These are phyloP conservation scores for Oreochromis mossambicus DNA, from an alignment of 2,797 vertebrate species.

Conservation along the genomic window DNA sequence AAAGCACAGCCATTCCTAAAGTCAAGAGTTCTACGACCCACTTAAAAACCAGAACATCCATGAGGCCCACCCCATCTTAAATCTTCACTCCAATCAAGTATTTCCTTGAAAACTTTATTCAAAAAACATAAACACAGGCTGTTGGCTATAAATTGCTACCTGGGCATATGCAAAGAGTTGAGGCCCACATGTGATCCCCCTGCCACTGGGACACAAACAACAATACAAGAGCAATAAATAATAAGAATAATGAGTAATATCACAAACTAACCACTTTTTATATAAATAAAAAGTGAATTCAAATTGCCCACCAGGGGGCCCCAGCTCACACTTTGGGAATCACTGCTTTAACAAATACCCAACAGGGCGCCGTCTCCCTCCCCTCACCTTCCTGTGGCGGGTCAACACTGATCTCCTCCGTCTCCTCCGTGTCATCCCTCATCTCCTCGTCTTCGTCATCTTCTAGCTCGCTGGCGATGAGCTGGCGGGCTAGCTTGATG, in stretches of 20 bases:
- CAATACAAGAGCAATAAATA: background rate
- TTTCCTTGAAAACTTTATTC: background rate
- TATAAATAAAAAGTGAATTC: rapidly evolving
- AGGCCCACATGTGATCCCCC: no score
- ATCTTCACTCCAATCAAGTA: background rate
- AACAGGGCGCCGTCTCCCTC: background rate
- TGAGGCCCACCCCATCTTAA: background rate
- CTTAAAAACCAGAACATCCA: background rate
- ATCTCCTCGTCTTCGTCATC: conserved; percentile 86
- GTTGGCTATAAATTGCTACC: background rate
- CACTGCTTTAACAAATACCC: background rate
- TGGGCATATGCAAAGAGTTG: background rate
- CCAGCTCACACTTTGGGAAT: background rate
- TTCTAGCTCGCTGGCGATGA: conserved; percentile 91
- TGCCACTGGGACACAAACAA: no score
- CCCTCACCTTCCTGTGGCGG: conserved; percentile 76
- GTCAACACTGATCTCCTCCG: conserved; percentile 84
- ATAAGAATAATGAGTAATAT: background rate
- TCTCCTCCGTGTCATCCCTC: conserved; percentile 78
- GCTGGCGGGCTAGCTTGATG: conserved; percentile 93
- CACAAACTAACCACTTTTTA: background rate
- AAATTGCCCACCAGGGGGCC: background rate
- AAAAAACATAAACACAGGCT: background rate
- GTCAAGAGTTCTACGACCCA: background rate
- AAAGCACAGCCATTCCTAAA: background rate